A percentile compares a stretch with the other conserved stretches of the same genome.
These are phyloP conservation scores for Oryzias sinensis DNA, from an alignment of 2,797 vertebrate genomes.

Conservation along the genomic window DNA sequence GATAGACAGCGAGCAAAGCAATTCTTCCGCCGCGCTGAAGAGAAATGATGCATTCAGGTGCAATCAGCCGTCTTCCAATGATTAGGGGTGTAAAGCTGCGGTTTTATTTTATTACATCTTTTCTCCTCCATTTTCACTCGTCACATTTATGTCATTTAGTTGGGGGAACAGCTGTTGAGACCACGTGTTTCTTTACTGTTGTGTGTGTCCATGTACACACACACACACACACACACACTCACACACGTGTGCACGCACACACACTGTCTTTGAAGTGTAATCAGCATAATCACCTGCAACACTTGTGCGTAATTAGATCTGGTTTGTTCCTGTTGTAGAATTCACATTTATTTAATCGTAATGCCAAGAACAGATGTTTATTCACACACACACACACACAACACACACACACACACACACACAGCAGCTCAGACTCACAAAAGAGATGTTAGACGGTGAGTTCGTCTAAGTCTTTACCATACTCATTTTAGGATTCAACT, in stretches of 20 bases:
- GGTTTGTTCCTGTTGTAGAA: slow-evolving; percentile 70
- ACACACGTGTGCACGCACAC: slow-evolving; percentile 13
- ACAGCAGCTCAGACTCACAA: slow-evolving; percentile 23
- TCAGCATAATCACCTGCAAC: slow-evolving; percentile 61
- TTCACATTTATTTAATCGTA: slow-evolving; percentile 62
- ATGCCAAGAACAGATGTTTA: slow-evolving; percentile 57
- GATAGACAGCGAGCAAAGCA: background rate
- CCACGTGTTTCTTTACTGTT: slow-evolving; percentile 18
- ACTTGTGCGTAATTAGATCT: slow-evolving; percentile 66
- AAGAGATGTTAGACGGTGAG: slow-evolving; percentile 57
- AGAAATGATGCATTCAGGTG: slow-evolving; percentile 10
- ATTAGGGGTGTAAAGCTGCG: slow-evolving; percentile 35
- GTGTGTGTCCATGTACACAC: slow-evolving; percentile 1
- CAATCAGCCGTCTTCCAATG: slow-evolving; percentile 16
- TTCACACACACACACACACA: slow-evolving; percentile 54
- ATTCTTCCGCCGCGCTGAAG: slow-evolving; percentile 22
- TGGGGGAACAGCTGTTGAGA: slow-evolving; percentile 63
- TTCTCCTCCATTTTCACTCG: slow-evolving; percentile 37
- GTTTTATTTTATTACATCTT: slow-evolving; percentile 63
- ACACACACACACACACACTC: slow-evolving; percentile 4
- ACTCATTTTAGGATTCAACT: background rate
- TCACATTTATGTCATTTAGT: slow-evolving; percentile 45
- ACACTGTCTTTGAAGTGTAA: slow-evolving; percentile 60
- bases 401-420: slow-evolving; percentile 21
- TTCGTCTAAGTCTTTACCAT: too few relatives aligned